These are phyloP conservation scores for Acanthurus lineatus DNA, from an alignment of 2,797 vertebrate species.

Conservation along the genomic window DNA sequence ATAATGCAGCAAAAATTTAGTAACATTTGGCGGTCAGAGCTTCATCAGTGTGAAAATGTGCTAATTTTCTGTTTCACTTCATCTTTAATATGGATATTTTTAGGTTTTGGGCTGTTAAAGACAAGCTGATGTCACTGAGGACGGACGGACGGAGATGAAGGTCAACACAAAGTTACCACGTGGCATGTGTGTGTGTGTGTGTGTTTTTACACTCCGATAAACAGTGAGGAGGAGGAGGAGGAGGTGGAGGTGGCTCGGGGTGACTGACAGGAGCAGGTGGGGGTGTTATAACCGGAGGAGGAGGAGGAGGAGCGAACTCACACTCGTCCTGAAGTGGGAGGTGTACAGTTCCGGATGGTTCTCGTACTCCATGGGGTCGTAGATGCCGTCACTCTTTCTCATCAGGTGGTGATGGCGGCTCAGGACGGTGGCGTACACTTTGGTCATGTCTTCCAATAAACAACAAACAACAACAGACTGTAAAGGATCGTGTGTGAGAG, in stretches of 20 bases:
- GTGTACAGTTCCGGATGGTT: slow-evolving; percentile 93
- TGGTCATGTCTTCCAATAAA: slow-evolving; percentile 88
- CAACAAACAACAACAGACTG: neutral
- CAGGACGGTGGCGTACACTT: slow-evolving; percentile 95
- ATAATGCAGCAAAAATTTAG: too few relatives aligned
- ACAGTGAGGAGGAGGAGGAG: slow-evolving; percentile 6
- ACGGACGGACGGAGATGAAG: neutral
- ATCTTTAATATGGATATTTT: too few relatives aligned
- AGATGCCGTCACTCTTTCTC: slow-evolving; percentile 91
- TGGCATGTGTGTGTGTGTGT: neutral
- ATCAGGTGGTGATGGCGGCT: slow-evolving; percentile 97
- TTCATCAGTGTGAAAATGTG: too few relatives aligned
- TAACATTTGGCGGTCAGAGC: too few relatives aligned
- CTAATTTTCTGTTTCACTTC: too few relatives aligned
- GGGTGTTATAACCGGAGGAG: neutral
- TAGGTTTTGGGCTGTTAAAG: too few relatives aligned
- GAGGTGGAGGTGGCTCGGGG: slow-evolving; percentile 13
- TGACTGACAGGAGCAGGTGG: slow-evolving; percentile 38
- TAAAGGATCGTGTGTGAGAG: neutral
- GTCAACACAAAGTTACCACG: neutral
- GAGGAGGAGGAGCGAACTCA: slow-evolving; percentile 80
- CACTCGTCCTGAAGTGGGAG: slow-evolving; percentile 93
- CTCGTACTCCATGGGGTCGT: slow-evolving; percentile 94
- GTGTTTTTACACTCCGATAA: neutral
- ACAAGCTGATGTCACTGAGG: too few relatives aligned